Evolutionary conservation across 1,140 invertebrate species (phyloP), one percentile per base, ranked within the genome.

Genomic region (Saxidomus purpurata): DNA sequence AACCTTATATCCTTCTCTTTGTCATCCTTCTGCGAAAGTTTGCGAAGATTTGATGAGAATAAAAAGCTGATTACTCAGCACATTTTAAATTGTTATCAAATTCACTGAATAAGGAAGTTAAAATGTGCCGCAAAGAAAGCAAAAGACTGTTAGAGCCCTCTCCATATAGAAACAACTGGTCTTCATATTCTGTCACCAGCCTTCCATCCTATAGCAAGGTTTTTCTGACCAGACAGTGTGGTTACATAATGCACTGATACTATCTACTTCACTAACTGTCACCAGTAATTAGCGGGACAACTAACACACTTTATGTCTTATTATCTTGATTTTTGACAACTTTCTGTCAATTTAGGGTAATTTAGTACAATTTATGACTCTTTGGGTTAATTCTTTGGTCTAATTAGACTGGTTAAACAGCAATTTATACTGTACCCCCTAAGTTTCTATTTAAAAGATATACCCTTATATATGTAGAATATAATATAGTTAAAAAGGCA

Each of bases 261-360:
- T 55, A 79, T 55, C 47, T 36, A 1, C 4, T 47, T 55, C 22
- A 34, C 76, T 25, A 47, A n/a, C 43, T 79, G 47, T 79, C 76
- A 79, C 19, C 47, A 55, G 34, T 15, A 47, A 79, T 79, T 79
- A 79, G 43, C 43, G 49, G 25, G 76, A 55, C 76, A 79, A 79
- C 47, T 79, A 31, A 79, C 76, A 79, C 47, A 79, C 49, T 79
- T 52, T 59, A 52, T 55, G 49, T 79, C 76, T 79, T 25, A 38
- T 71, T 71, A 71, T 71, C 34, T 36, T 9, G 2, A 71, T 52
- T 79, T 52, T 31, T 79, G 76, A 79, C 76, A 79, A 52, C 25
- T 55, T 52, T 79, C 76, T 79, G 76, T 79, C 76, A 79, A 79
- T 79, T 79, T 22, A 34, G 49, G 76, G 47, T 79, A 79, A 52